Evolutionary conservation across 2,797 vertebrate species (phyloP).

Genomic region (Erpetoichthys calabaricus): DNA sequence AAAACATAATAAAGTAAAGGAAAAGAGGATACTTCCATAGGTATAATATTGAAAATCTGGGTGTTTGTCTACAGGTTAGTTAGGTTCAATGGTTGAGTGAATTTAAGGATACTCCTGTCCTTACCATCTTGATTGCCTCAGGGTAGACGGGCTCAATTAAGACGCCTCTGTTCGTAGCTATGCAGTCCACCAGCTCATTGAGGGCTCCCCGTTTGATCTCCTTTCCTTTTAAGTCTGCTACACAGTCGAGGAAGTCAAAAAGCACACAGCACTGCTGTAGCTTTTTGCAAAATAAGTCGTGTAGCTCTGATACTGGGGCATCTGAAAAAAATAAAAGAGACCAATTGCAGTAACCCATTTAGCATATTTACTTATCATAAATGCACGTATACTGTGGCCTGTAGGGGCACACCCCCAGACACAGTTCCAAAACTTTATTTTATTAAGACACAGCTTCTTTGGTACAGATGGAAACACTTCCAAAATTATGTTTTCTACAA

Average conservation of each 20-base stretch:
- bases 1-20: too few relatives aligned
- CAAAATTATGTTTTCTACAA: too few relatives aligned
- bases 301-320: slow-evolving; percentile 72
- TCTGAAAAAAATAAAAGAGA: slow-evolving; percentile 35
- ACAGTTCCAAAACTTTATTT: background rate
- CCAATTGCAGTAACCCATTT: background rate
- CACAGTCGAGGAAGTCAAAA: slow-evolving; percentile 86
- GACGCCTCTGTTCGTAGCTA: slow-evolving; percentile 75
- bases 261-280: slow-evolving; percentile 82
- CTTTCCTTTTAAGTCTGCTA: slow-evolving; percentile 83
- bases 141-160: slow-evolving; percentile 84
- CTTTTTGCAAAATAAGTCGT: slow-evolving; percentile 83
- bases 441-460: background rate
- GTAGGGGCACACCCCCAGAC: background rate
- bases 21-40: too few relatives aligned
- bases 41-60: too few relatives aligned
- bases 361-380: too few relatives aligned
- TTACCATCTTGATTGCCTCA: slow-evolving; percentile 83
- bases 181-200: slow-evolving; percentile 80
- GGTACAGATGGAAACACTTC: too few relatives aligned
- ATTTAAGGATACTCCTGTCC: slow-evolving; percentile 2
- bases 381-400: too few relatives aligned
- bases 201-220: slow-evolving; percentile 83
- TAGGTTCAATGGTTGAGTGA: too few relatives aligned
- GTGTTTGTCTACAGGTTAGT: too few relatives aligned